Conservation (phyloP, 2,113 vertebrate genomes). For the Hemiscyllium ocellatum region DNA sequence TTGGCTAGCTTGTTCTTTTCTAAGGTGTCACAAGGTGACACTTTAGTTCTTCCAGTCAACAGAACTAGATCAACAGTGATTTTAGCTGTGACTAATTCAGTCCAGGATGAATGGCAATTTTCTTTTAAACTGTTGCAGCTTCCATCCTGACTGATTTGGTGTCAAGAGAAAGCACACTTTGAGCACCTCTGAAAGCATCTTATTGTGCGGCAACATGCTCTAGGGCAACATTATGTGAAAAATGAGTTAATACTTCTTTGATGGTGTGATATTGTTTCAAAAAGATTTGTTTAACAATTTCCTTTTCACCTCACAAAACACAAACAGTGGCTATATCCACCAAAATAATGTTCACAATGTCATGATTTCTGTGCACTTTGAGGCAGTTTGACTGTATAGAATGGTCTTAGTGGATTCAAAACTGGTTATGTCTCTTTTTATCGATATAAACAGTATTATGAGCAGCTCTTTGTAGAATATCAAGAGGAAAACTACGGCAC, state of each 20-base stretch:
- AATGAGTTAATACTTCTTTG: slow-evolving; percentile 35
- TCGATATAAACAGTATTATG: neutral
- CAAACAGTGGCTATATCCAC: neutral
- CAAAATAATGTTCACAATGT: slow-evolving; percentile 29
- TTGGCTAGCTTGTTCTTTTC: neutral
- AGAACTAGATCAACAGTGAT: neutral
- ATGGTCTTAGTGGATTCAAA: neutral
- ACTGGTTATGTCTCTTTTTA: slow-evolving; percentile 15
- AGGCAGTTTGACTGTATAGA: slow-evolving; percentile 1
- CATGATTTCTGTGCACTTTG: slow-evolving; percentile 8
- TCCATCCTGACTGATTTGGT: slow-evolving; percentile 28
- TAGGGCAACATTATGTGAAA: slow-evolving; percentile 34
- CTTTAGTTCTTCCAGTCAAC: neutral
- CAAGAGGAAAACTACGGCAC: neutral
- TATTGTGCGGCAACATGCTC: slow-evolving; percentile 33
- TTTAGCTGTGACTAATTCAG: slow-evolving; percentile 12
- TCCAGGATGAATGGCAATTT: slow-evolving; percentile 25
- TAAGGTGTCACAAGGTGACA: slow-evolving; percentile 19
- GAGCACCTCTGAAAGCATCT: slow-evolving; percentile 33
- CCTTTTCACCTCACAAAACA: slow-evolving; percentile 31
- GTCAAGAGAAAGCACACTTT: slow-evolving; percentile 26
- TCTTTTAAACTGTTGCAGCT: slow-evolving; percentile 35
- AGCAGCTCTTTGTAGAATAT: neutral
- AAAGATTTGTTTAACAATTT: slow-evolving; percentile 38
- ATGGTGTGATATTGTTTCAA: slow-evolving; percentile 23